Conservation (phyloP, 1,140 invertebrate genomes). For the Marisa cornuarietis region DNA sequence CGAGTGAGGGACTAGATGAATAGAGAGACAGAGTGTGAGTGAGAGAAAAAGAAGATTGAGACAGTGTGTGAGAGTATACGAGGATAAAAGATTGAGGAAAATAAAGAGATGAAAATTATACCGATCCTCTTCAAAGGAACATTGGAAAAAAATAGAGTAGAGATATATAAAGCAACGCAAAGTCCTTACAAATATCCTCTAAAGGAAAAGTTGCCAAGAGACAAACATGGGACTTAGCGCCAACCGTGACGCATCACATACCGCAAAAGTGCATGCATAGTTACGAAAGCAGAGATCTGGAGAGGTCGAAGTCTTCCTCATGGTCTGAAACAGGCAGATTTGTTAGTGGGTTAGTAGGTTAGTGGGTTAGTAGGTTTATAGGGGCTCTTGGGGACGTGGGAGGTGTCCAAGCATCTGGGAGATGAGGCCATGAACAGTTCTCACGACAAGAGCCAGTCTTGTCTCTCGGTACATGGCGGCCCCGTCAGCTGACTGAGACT, state of each 20-base stretch:
- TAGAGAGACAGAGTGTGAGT: background rate
- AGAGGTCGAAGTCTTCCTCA: conserved; percentile 20
- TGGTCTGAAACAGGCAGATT: conserved; percentile 18
- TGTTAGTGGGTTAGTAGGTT: conserved; percentile 15
- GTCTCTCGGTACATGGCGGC: background rate
- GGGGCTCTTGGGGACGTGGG: background rate
- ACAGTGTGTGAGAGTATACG: background rate
- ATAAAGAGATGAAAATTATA: too few relatives aligned
- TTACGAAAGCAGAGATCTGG: conserved; percentile 17
- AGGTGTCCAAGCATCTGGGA: background rate
- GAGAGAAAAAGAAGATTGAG: background rate
- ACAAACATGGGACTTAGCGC: background rate
- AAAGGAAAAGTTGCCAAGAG: background rate
- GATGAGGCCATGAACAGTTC: background rate
- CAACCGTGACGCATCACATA: conserved; percentile 6
- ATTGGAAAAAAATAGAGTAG: background rate
- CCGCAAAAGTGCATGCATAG: conserved; percentile 19
- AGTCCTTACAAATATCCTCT: background rate
- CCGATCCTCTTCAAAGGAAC: too few relatives aligned
- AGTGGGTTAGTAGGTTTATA: background rate
- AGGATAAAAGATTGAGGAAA: background rate
- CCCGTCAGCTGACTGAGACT: too few relatives aligned
- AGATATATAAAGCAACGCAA: background rate
- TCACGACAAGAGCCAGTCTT: background rate
- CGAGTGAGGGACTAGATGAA: too few relatives aligned